Evolutionary conservation across 2,113 vertebrate species (phyloP).

Genomic region (Oreochromis tanganicae): DNA sequence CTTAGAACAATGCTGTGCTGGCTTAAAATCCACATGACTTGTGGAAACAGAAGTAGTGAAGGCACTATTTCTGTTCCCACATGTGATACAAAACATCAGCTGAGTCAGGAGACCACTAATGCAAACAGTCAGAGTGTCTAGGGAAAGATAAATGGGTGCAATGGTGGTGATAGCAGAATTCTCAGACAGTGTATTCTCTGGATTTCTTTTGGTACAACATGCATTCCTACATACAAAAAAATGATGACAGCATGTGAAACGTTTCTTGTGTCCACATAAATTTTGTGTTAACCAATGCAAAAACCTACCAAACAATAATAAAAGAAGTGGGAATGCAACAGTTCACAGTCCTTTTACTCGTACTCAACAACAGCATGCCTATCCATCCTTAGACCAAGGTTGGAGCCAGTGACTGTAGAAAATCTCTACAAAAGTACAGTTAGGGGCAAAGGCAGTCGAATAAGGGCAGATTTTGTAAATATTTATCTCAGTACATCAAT

Average conservation of each 20-base stretch:
- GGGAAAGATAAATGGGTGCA: neutral
- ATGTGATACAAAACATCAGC: slow-evolving; percentile 11
- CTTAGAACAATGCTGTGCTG: slow-evolving; percentile 6
- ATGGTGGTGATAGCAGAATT: neutral
- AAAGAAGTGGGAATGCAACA: neutral
- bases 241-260: neutral
- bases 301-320: neutral
- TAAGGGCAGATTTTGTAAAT: neutral
- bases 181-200: neutral
- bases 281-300: neutral
- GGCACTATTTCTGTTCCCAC: neutral
- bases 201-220: neutral
- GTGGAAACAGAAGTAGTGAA: neutral
- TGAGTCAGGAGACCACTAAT: neutral
- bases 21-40: slow-evolving; percentile 18
- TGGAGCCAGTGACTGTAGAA: neutral
- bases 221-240: neutral
- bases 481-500: neutral
- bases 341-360: neutral
- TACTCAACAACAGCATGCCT: neutral
- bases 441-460: neutral
- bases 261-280: neutral
- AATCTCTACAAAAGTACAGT: neutral
- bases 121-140: neutral
- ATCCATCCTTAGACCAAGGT: neutral